Evolutionary conservation across 2,797 vertebrate genomes (phyloP), one percentile per base, ranked within the genome.

Genomic region (Myripristis murdjan): DNA sequence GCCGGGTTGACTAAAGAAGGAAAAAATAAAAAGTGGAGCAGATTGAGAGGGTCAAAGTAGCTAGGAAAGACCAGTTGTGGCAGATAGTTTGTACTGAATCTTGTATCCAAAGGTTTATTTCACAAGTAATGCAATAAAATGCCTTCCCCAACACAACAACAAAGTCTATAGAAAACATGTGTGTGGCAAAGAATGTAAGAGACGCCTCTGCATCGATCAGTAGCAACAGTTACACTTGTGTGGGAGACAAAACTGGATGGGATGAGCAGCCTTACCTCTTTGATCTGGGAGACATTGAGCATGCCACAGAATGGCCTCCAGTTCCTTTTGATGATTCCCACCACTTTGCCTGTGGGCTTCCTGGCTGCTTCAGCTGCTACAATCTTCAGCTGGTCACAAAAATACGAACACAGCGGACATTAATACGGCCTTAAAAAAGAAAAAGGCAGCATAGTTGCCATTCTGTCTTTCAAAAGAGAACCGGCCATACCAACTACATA

Each of bases 221-320:
- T 35, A 8, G 9, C 33, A 35, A 35, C 0, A 6, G 8, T 35
- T 35, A 6, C 2, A 41, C 39, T 41, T 41, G 16, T 41, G 39
- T 41, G 39, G 39, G 39, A 14, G 11, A 14, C 12, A 15, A 14
- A 1, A 41, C 15, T 15, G 11, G 12, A 10, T 39, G 12, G 6
- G 12, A 39, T 10, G 9, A 11, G 9, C 10, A 28, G 5, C 58
- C 2, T 22, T 49, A 91, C 92, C 81, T 92, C 91, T 85, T 99
- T 99, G 83, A 99, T 97, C 54, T 94, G 95, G 11, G 97, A 97
- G 59, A 93, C 91, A 70, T 93, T 95, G 73, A 99, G 94, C 98
- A 99, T 99, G 66, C 98, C 98, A 78, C 98, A 99, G 77, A 96
- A 98, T 0, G 97, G 97, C 73, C 98, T 95, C 98, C 98, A 99